A percentile compares a stretch with the other conserved stretches of the same genome.
These are phyloP conservation scores for Acanthurus lineatus DNA, from an alignment of 2,797 vertebrate species.

Conservation along the genomic window DNA sequence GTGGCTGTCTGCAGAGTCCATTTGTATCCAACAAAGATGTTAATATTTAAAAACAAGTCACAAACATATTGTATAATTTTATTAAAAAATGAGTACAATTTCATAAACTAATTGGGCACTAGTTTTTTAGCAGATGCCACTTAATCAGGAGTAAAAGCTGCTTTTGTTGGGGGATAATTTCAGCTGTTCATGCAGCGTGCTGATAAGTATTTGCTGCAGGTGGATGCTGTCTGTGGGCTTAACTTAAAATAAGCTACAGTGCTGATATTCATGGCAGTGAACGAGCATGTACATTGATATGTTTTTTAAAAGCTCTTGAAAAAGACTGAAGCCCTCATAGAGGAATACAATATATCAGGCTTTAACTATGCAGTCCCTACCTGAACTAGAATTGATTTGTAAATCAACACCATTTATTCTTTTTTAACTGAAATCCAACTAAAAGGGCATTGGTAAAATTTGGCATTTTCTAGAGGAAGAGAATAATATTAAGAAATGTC, in stretches of 20 bases:
- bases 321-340: too few relatives aligned
- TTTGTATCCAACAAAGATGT: background rate
- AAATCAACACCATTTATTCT: too few relatives aligned
- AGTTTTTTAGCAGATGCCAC: constrained; percentile 1
- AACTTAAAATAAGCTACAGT: constrained; percentile 3
- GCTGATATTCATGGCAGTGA: background rate
- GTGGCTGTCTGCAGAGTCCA: background rate
- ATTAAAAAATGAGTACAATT: background rate
- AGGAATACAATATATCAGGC: too few relatives aligned
- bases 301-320: too few relatives aligned
- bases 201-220: background rate
- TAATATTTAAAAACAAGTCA: constrained; percentile 13
- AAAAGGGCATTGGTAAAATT: background rate
- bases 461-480: background rate
- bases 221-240: background rate
- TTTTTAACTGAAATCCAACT: too few relatives aligned
- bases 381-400: too few relatives aligned
- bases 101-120: background rate
- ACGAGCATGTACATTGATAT: too few relatives aligned
- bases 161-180: background rate
- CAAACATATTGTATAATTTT: background rate
- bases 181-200: too few relatives aligned
- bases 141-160: background rate
- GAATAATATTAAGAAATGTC: background rate
- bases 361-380: too few relatives aligned